phyloP scores from a whole-genome alignment of 2,113 vertebrate species.

The Tachycineta bicolor region DNA sequence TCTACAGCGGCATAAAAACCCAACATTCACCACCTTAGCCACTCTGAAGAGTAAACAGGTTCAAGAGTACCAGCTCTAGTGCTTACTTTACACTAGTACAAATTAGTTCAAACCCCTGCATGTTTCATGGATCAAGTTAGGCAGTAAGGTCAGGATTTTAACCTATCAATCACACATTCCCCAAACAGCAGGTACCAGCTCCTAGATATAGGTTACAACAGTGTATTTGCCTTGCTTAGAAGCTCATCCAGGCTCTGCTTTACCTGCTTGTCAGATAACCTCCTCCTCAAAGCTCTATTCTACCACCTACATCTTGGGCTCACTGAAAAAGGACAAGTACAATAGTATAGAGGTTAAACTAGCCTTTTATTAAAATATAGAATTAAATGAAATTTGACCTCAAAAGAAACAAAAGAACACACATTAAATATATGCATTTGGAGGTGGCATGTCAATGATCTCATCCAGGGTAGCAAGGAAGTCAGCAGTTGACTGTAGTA shows the following conservation, averaged over 20 bases:
- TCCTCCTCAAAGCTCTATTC: neutral
- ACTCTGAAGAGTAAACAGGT: neutral
- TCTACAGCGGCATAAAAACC: neutral
- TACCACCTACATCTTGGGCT: neutral
- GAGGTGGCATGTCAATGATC: conserved; percentile 69
- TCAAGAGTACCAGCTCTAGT: neutral
- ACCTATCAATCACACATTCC: neutral
- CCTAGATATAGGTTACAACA: neutral
- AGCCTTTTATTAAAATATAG: conserved; percentile 68
- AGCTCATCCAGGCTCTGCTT: neutral
- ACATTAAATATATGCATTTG: conserved; percentile 31
- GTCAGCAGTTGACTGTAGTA: conserved; percentile 59
- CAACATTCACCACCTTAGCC: neutral
- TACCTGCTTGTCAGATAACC: neutral
- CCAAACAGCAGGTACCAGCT: neutral
- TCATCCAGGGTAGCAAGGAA: conserved; percentile 72
- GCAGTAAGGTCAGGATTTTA: neutral
- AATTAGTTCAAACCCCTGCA: neutral
- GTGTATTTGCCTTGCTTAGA: neutral
- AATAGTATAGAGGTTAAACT: neutral
- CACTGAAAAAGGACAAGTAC: neutral
- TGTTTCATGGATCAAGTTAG: neutral
- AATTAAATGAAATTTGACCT: neutral
- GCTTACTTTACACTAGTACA: neutral
- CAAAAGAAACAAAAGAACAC: neutral